phyloP scores from a whole-genome alignment of 2,113 vertebrate genomes.

The Chaetura pelagica region DNA sequence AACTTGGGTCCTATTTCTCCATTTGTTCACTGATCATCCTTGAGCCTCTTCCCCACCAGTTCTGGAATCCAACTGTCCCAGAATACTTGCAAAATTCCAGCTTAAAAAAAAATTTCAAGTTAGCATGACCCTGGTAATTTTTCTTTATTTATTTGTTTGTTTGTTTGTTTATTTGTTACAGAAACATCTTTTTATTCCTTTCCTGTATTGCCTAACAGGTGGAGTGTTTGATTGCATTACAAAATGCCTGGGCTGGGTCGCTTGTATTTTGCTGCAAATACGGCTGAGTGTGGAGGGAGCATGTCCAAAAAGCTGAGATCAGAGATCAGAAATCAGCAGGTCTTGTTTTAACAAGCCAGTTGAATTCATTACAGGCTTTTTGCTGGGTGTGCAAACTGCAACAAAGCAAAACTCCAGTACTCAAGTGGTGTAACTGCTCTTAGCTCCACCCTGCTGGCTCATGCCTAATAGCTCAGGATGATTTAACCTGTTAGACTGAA shows the following conservation, averaged over 20 bases:
- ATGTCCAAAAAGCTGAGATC: background rate
- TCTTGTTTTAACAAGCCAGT: slow-evolving; percentile 46
- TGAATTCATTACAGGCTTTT: background rate
- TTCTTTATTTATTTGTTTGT: background rate
- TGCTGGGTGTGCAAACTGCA: slow-evolving; percentile 12
- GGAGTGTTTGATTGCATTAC: background rate
- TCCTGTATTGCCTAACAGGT: background rate
- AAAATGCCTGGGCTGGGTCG: background rate
- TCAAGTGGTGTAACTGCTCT: background rate
- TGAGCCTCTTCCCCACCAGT: background rate
- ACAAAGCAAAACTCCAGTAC: background rate
- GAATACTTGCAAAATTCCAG: background rate
- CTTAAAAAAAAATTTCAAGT: background rate
- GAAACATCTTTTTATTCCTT: background rate
- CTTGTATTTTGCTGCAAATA: background rate
- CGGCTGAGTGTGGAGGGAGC: background rate
- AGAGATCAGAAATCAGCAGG: slow-evolving; percentile 14
- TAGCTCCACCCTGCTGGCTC: background rate
- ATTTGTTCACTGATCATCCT: background rate
- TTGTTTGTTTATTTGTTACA: background rate
- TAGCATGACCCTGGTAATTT: background rate
- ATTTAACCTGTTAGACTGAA: background rate
- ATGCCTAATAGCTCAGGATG: background rate
- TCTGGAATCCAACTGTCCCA: background rate
- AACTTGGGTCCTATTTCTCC: background rate